Evolutionary conservation across 2,797 vertebrate species (phyloP).

Genomic region (Onychomys arenicola): DNA sequence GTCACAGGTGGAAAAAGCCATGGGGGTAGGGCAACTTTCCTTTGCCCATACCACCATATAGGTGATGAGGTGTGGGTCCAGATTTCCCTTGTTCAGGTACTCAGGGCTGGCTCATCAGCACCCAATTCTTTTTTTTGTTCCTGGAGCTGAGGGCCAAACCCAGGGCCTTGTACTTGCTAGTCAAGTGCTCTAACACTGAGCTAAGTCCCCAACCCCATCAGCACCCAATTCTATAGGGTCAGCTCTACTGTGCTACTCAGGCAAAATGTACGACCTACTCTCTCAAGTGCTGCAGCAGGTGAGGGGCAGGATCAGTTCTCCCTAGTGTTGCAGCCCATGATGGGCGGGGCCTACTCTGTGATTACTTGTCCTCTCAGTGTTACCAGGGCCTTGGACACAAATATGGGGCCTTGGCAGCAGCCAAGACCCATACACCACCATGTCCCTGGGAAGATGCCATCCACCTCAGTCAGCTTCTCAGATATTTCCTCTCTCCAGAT

Average conservation of each 20-base stretch:
- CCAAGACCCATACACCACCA: not conserved
- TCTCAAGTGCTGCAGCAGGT: not conserved
- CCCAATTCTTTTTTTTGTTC: too few relatives aligned
- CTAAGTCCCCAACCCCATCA: too few relatives aligned
- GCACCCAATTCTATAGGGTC: not conserved
- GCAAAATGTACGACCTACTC: not conserved
- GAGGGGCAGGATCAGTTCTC: not conserved
- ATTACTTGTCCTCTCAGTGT: not conserved
- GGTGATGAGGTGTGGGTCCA: not conserved
- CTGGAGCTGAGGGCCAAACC: too few relatives aligned
- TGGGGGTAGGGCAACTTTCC: not conserved
- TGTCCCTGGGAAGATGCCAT: not conserved
- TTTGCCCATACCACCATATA: not conserved
- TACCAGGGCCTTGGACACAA: not conserved
- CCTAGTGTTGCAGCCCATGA: not conserved
- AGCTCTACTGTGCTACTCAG: not conserved
- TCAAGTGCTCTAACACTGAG: too few relatives aligned
- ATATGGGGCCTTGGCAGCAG: not conserved
- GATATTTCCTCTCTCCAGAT: not conserved
- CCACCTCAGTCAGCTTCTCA: not conserved
- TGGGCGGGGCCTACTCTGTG: not conserved
- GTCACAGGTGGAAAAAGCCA: too few relatives aligned
- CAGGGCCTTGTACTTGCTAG: too few relatives aligned
- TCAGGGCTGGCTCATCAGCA: not conserved
- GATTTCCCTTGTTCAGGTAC: not conserved